Conservation (phyloP, 2,113 vertebrate genomes). For the Serilophus lunatus region DNA sequence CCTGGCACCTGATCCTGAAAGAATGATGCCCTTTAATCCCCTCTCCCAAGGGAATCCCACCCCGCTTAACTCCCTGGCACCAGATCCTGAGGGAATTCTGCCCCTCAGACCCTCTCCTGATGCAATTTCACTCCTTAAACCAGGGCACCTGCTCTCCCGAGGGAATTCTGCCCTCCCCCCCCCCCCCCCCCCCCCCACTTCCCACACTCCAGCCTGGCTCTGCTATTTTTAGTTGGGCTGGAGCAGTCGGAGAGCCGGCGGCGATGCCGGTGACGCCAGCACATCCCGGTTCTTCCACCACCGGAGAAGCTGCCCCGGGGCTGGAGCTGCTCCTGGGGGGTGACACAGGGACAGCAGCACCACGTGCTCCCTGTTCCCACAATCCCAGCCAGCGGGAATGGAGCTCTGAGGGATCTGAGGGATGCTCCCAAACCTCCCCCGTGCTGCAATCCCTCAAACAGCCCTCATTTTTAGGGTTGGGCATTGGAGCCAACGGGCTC, state of each 20-base stretch:
- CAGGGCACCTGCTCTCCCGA: too few relatives aligned
- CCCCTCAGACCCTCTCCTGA: neutral
- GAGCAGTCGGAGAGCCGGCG: neutral
- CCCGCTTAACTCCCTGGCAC: neutral
- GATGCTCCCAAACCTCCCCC: neutral
- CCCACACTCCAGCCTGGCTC: accelerated
- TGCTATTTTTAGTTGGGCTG: neutral
- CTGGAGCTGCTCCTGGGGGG: neutral
- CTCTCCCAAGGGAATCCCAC: neutral
- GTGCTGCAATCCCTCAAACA: neutral
- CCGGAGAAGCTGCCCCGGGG: neutral
- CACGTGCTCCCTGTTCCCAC: neutral
- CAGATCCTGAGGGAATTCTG: neutral
- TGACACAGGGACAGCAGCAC: accelerated
- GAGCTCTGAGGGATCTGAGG: neutral
- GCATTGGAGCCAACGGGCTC: neutral
- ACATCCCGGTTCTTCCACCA: neutral
- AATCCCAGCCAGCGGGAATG: accelerated
- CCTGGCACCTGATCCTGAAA: neutral
- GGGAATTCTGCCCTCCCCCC: neutral
- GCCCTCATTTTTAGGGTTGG: accelerated
- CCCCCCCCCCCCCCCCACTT: too few relatives aligned
- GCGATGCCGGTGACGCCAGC: neutral
- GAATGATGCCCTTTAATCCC: neutral
- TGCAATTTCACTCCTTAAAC: neutral